phyloP scores from a whole-genome alignment of 2,888 invertebrate genomes.

The Escarpia spicata region DNA sequence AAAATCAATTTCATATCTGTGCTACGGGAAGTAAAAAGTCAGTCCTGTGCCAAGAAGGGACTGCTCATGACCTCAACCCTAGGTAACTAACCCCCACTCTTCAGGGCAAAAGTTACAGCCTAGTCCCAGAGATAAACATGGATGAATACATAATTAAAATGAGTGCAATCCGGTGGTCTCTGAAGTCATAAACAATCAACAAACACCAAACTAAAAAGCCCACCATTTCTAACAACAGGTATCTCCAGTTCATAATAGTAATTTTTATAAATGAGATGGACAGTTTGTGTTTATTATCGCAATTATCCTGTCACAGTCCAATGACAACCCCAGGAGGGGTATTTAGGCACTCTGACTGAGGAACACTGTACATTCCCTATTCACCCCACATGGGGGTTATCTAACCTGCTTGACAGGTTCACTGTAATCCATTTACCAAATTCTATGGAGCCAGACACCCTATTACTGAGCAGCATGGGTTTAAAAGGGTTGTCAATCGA shows the following conservation, averaged over 20 bases:
- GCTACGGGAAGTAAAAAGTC: not conserved
- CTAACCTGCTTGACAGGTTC: not conserved
- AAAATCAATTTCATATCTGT: too few relatives aligned
- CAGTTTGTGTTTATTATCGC: not conserved
- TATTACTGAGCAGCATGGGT: not conserved
- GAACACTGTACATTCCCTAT: not conserved
- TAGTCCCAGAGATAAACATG: not conserved
- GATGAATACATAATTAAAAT: not conserved
- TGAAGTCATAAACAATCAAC: not conserved
- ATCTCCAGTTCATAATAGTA: not conserved
- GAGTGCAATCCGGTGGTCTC: not conserved
- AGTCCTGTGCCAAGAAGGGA: not conserved
- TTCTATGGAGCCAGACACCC: conserved; percentile 8
- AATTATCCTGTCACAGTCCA: not conserved
- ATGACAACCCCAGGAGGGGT: not conserved
- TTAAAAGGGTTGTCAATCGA: not conserved
- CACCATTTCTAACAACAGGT: not conserved
- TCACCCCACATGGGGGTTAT: not conserved
- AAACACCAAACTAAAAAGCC: not conserved
- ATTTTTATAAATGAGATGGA: not conserved
- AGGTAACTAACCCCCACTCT: not conserved
- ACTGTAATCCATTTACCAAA: not conserved
- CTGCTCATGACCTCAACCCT: not conserved
- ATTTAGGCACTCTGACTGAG: not conserved
- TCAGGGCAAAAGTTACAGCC: not conserved